Evolutionary conservation across 2,797 vertebrate genomes (phyloP).

Genomic region (Orestias chungarensis): DNA sequence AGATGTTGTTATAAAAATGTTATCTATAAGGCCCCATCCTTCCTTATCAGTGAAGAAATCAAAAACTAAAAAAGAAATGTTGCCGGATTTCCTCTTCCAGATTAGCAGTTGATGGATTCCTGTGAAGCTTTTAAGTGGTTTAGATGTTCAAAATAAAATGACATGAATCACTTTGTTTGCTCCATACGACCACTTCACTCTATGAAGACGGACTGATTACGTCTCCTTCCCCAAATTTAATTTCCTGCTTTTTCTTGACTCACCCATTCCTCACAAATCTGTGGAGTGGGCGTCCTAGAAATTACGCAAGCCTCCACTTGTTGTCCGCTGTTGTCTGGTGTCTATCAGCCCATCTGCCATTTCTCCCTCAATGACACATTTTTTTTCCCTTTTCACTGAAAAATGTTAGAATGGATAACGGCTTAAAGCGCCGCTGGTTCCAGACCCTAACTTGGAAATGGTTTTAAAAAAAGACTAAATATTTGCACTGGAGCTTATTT

Average conservation of each 20-base stretch:
- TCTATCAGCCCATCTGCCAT: conserved; percentile 82
- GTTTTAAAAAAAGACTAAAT: conserved; percentile 31
- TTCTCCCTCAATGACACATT: conserved; percentile 44
- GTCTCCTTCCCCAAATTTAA: conserved; percentile 15
- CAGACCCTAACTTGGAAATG: neutral
- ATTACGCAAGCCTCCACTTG: conserved; percentile 72
- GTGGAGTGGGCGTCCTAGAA: conserved; percentile 75
- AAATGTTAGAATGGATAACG: conserved; percentile 8
- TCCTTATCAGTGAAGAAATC: no score
- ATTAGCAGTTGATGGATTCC: neutral
- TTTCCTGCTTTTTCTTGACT: conserved; percentile 63
- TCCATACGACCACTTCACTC: neutral
- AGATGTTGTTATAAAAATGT: no score
- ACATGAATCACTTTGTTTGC: neutral
- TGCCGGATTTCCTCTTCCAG: neutral
- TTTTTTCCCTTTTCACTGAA: conserved; percentile 1
- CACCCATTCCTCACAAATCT: conserved; percentile 68
- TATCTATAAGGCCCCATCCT: no score
- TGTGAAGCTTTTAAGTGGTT: neutral
- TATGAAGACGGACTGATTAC: neutral
- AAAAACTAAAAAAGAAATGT: no score
- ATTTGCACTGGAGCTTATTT: conserved; percentile 1
- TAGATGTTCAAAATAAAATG: neutral
- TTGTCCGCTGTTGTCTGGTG: conserved; percentile 73
- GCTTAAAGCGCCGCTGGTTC: conserved; percentile 11